Evolutionary conservation across 2,113 vertebrate species (phyloP).

Genomic region (Cinclus cinclus): DNA sequence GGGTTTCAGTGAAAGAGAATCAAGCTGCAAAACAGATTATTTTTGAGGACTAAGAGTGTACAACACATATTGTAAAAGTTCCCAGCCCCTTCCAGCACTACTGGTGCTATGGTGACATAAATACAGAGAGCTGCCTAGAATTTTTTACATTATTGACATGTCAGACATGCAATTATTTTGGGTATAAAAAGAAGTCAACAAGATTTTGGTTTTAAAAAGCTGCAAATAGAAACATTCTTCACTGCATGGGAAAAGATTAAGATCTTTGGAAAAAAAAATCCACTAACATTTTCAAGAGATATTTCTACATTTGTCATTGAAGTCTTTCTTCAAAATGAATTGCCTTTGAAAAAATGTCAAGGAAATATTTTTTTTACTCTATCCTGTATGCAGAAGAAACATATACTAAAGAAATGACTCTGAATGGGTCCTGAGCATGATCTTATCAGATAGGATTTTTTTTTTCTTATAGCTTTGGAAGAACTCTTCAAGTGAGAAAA

Average conservation of each 20-base stretch:
- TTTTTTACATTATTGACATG: constrained; percentile 2
- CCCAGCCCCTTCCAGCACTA: neutral
- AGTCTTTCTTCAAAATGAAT: neutral
- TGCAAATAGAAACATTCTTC: neutral
- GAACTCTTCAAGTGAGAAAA: neutral
- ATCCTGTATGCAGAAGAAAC: neutral
- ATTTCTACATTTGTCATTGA: neutral
- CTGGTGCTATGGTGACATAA: constrained; percentile 44
- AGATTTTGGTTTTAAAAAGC: neutral
- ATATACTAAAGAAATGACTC: neutral
- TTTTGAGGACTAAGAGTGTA: neutral
- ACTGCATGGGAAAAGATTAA: neutral
- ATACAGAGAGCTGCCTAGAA: constrained; percentile 1
- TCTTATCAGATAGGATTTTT: neutral
- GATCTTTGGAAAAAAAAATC: neutral
- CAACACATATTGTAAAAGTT: neutral
- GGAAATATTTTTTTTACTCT: neutral
- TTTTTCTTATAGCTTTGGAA: neutral
- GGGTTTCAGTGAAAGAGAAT: neutral
- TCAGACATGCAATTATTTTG: neutral
- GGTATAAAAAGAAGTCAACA: neutral
- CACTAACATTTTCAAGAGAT: neutral
- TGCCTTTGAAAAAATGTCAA: neutral
- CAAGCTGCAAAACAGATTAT: neutral
- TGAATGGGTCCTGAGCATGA: neutral